Evolutionary conservation across 2,113 vertebrate genomes (phyloP).

Genomic region (Brachypteracias leptosomus): DNA sequence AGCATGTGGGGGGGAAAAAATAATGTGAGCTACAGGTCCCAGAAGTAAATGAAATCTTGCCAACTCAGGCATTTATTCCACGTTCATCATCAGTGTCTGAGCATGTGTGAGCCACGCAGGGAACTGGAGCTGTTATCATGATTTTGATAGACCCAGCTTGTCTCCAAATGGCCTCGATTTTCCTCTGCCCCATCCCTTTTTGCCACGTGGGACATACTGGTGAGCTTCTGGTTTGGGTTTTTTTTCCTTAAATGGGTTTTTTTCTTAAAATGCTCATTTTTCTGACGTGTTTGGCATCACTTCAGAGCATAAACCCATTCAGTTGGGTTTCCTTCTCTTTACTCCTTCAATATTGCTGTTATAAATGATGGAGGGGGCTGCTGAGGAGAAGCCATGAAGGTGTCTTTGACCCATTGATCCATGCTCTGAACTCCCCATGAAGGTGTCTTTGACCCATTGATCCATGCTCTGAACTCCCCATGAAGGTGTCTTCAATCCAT

Average conservation of each 20-base stretch:
- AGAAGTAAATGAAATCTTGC: not conserved
- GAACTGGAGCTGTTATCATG: not conserved
- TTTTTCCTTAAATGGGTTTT: not conserved
- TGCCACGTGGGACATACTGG: not conserved
- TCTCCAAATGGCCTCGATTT: not conserved
- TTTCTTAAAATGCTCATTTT: not conserved
- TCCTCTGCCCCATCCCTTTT: not conserved
- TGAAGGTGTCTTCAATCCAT: rapidly evolving
- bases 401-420: rapidly evolving
- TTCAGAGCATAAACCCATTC: not conserved
- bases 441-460: no score
- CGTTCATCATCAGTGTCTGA: rapidly evolving
- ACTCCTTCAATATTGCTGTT: not conserved
- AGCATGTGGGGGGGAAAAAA: rapidly evolving
- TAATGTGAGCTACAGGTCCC: not conserved
- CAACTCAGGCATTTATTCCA: not conserved
- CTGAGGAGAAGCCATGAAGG: not conserved
- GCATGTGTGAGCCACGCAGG: not conserved
- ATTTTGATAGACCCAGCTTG: not conserved
- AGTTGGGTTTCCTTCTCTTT: not conserved
- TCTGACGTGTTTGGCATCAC: not conserved
- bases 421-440: not conserved
- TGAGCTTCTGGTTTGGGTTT: not conserved
- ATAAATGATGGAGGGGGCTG: not conserved
- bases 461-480: not conserved